phyloP scores from a whole-genome alignment of 1,140 invertebrate species.

The Megalopta genalis region DNA sequence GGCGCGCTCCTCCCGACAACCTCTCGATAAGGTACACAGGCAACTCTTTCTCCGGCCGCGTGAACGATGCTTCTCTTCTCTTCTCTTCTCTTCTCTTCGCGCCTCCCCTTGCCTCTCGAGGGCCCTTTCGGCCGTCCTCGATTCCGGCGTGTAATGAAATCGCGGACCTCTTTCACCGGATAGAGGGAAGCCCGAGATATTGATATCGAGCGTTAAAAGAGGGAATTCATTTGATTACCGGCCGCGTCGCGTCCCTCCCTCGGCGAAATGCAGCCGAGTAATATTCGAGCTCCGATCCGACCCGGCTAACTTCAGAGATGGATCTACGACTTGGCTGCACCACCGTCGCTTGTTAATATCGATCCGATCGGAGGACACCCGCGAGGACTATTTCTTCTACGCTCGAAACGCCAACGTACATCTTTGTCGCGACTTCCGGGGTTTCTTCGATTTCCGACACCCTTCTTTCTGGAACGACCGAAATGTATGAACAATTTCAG shows the following conservation, averaged over 20 bases:
- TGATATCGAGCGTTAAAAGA: slow-evolving; percentile 1
- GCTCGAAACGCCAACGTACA: no score
- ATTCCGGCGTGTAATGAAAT: neutral
- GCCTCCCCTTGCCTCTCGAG: neutral
- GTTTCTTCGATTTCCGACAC: no score
- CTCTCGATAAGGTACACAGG: neutral
- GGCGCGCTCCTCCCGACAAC: no score
- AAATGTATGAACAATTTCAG: no score
- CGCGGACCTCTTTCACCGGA: slow-evolving; percentile 1
- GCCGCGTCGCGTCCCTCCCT: neutral
- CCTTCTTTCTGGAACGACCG: no score
- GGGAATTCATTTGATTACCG: neutral
- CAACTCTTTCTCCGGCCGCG: neutral
- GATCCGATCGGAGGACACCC: no score
- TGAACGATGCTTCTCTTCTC: neutral
- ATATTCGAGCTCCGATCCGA: neutral
- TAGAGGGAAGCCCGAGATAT: slow-evolving; percentile 8
- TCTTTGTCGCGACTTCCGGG: no score
- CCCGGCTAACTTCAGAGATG: neutral
- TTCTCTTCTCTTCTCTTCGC: neutral
- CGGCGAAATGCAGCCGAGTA: no score
- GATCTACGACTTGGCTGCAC: no score
- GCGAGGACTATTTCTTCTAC: no score
- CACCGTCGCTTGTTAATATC: no score
- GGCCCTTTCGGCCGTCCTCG: slow-evolving; percentile 7